Evolutionary conservation across 1,140 invertebrate species (phyloP), one percentile per base, ranked within the genome.

Genomic region (Pseudomyrmex gracilis): DNA sequence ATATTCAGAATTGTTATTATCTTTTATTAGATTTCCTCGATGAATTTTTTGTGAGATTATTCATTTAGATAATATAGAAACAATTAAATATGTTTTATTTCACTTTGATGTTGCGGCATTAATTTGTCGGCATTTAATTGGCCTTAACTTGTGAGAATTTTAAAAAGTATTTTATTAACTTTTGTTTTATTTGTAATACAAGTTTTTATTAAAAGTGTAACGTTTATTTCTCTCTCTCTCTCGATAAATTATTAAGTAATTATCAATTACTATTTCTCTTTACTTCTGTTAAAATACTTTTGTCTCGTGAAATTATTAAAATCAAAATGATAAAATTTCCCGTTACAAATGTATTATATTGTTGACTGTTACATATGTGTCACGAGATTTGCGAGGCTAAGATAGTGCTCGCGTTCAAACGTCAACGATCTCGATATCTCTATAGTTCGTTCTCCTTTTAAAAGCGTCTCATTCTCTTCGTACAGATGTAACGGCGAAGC

Each of bases 391-490:
- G 49, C 49, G 13, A 51, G 34, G 34, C 13, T 13, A 51, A 10
- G 47, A n/a, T 20, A 22, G 17, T 24, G 22, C 22, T 57, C 61
- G 83, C 34, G 8, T 55, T 73, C 51, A 20, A 61, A 61, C 73
- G 45, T 73, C 53, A 22, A 24, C 13, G 51, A 53, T 66, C 53
- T 57, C 2, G 13, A 47, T 34, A 63, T 15, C n/a, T 51, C 43
- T 9, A 1, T 9, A 1, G 74, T 53, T 82, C 51, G 74, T 88
- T 88, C 64, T 85, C 83, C 74, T 88, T 87, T 86, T 51, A 77
- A 4, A 57, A 51, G 67, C 20, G 63, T 63, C 51, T 53, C n/a
- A 22, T 60, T 70, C 47, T 43, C 47, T 82, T 17, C 12, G 20
- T 15, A 49, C 12, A 15, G 53, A 34, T 15, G 34, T 45, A 63